These are phyloP conservation scores for Cricetomys ansorgei DNA, from an alignment of 2,113 vertebrate species.

Conservation along the genomic window DNA sequence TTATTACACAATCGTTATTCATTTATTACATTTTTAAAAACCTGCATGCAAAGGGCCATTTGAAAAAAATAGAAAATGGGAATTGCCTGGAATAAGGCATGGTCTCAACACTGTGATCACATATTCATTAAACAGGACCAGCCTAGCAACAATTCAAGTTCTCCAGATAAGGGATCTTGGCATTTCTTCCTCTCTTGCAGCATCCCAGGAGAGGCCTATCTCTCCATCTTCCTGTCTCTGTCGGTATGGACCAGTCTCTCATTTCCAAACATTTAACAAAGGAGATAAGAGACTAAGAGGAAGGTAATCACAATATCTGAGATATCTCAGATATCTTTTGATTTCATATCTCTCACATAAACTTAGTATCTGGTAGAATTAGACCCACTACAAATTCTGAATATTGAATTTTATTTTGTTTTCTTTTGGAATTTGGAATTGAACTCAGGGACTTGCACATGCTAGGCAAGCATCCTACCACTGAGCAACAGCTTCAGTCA, in stretches of 20 bases:
- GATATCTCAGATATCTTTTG: conserved; percentile 6
- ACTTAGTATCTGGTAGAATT: background rate
- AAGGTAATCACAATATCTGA: background rate
- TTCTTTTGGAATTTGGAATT: background rate
- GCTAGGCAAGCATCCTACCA: background rate
- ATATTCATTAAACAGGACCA: background rate
- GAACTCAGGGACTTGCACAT: background rate
- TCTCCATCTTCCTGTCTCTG: background rate
- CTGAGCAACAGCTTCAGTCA: background rate
- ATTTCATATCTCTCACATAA: background rate
- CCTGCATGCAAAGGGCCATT: background rate
- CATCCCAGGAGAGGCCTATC: background rate
- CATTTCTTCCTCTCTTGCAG: background rate
- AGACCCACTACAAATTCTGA: background rate
- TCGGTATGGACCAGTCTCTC: background rate
- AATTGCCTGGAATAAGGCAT: background rate
- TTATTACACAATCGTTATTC: background rate
- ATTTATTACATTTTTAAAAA: background rate
- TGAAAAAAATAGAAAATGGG: conserved; percentile 38
- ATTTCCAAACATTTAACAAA: background rate
- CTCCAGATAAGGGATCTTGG: background rate
- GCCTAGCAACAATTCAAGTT: background rate
- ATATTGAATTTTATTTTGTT: background rate
- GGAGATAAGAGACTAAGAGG: background rate
- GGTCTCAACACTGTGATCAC: background rate